These are phyloP conservation scores for Mylabris sibirica DNA, from an alignment of 2,888 invertebrate genomes.

Conservation along the genomic window DNA sequence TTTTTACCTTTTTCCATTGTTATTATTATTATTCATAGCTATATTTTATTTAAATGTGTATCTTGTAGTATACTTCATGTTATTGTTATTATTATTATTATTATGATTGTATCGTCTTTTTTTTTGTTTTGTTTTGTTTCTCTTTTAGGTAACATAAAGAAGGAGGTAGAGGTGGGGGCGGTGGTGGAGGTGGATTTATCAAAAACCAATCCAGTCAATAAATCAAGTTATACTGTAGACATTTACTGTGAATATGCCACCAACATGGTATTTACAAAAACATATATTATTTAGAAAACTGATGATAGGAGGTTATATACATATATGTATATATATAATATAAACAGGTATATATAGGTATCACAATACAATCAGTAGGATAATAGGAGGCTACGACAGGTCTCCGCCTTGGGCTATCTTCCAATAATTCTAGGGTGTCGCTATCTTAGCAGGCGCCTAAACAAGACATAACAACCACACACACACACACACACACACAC, in stretches of 20 bases:
- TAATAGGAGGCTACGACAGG: constrained; percentile 57
- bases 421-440: constrained; percentile 55
- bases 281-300: constrained; percentile 49
- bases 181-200: neutral
- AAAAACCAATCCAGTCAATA: constrained; percentile 30
- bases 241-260: constrained; percentile 46
- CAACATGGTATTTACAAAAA: constrained; percentile 55
- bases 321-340: neutral
- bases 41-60: neutral
- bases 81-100: neutral
- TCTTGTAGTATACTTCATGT: neutral
- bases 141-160: no score
- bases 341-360: constrained; percentile 29
- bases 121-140: neutral
- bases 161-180: no score
- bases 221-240: constrained; percentile 38
- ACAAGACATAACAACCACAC: constrained; percentile 54
- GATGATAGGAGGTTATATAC: constrained; percentile 33
- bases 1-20: neutral
- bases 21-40: neutral
- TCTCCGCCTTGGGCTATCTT: constrained; percentile 48
- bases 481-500: constrained; percentile 38
- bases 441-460: constrained; percentile 55
- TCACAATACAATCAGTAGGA: constrained; percentile 46
- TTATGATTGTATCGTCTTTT: no score